phyloP scores from a whole-genome alignment of 2,797 vertebrate species.

The Pangasius macronema region DNA sequence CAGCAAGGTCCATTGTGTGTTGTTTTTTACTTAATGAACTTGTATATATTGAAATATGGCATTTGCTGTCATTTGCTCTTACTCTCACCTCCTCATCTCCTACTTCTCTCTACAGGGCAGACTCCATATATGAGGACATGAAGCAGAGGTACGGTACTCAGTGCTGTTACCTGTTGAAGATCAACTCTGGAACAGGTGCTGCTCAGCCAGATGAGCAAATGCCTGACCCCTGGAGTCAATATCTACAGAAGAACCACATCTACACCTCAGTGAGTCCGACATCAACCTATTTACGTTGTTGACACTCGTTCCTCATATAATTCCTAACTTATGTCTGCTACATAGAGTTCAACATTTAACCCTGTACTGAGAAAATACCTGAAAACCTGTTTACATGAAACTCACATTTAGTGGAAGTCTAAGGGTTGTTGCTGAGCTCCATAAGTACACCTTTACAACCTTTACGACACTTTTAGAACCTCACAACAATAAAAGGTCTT shows the following conservation, averaged over 20 bases:
- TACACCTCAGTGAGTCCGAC: constrained; percentile 79
- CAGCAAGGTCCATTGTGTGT: not conserved
- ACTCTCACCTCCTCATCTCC: not conserved
- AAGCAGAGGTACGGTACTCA: constrained; percentile 95
- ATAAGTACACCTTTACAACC: not conserved
- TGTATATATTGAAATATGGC: not conserved
- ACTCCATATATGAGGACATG: constrained; percentile 94
- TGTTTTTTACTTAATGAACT: not conserved
- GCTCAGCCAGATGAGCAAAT: constrained; percentile 90
- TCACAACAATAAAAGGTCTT: not conserved
- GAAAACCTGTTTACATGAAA: not conserved
- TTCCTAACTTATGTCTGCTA: not conserved
- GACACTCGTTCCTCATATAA: not conserved
- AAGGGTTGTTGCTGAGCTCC: not conserved
- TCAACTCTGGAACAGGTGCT: constrained; percentile 86
- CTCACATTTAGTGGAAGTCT: not conserved
- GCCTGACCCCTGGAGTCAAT: constrained; percentile 98
- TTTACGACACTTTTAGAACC: not conserved
- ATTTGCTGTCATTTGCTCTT: not conserved
- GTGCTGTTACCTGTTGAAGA: constrained; percentile 94
- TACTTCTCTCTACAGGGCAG: constrained; percentile 77
- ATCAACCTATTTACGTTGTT: not conserved
- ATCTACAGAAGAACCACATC: constrained; percentile 87
- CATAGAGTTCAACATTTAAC: not conserved
- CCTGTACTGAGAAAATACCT: not conserved